Conservation (phyloP, 2,113 vertebrate species). For the Neopipo cinnamomea region DNA sequence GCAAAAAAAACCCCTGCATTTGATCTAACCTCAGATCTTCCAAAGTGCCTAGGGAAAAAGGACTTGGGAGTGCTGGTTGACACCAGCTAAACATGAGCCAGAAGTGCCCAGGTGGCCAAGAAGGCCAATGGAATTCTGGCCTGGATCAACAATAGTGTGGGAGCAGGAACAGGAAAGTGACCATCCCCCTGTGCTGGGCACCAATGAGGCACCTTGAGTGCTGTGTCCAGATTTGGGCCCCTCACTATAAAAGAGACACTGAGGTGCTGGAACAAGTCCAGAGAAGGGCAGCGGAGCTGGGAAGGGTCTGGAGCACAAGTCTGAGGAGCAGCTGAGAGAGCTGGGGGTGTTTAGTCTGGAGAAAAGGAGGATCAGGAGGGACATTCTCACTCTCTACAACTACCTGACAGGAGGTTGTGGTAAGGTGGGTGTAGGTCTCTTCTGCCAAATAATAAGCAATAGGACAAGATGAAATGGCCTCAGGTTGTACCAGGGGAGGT, state of each 20-base stretch:
- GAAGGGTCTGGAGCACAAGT: background rate
- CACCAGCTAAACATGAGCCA: background rate
- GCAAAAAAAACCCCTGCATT: background rate
- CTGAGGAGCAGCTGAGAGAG: background rate
- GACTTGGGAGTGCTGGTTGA: accelerated
- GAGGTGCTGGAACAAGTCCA: background rate
- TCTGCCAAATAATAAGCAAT: background rate
- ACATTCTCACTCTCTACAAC: background rate
- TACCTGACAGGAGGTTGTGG: background rate
- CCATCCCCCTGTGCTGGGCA: accelerated
- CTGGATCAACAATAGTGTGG: background rate
- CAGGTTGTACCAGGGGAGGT: background rate
- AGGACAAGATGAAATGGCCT: background rate
- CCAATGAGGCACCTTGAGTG: background rate
- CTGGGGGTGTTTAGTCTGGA: background rate
- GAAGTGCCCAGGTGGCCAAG: background rate
- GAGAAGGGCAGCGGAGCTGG: background rate
- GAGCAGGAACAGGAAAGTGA: background rate
- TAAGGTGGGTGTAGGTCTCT: background rate
- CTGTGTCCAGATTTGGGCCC: background rate
- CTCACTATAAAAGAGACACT: background rate
- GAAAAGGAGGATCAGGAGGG: accelerated
- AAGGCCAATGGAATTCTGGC: background rate
- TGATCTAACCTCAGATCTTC: background rate
- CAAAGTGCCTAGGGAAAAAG: background rate